These are phyloP conservation scores for Allenopithecus nigroviridis DNA, from an alignment of 2,797 vertebrate species.

Conservation along the genomic window DNA sequence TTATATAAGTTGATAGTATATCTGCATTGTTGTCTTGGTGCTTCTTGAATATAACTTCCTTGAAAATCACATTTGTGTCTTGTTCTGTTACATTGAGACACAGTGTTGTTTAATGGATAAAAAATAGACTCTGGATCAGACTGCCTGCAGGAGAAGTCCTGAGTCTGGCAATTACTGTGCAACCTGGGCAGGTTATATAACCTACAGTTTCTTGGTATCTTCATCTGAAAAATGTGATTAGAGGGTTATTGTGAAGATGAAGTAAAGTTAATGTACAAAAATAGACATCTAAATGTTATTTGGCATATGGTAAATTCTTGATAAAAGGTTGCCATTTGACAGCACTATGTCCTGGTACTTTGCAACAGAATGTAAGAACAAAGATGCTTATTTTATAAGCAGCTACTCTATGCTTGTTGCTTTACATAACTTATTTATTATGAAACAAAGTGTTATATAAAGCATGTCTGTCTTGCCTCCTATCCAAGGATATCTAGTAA, in stretches of 20 bases:
- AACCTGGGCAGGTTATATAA: neutral
- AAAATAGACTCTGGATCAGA: neutral
- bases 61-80: neutral
- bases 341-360: neutral
- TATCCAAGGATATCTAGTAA: neutral
- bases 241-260: neutral
- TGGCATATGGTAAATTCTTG: neutral
- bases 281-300: neutral
- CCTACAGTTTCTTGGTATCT: neutral
- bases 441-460: neutral
- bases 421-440: neutral
- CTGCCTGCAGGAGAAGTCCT: neutral
- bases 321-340: neutral
- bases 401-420: neutral
- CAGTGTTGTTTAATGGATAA: neutral
- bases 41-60: neutral
- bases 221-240: neutral
- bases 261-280: neutral
- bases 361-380: neutral
- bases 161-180: neutral
- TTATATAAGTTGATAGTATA: neutral
- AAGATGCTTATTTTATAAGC: neutral
- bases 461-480: neutral
- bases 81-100: neutral
- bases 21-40: neutral